A percentile compares a stretch with the other conserved stretches of the same genome.
These are phyloP conservation scores for Calidris pugnax DNA, from an alignment of 2,113 vertebrate genomes.

Conservation along the genomic window DNA sequence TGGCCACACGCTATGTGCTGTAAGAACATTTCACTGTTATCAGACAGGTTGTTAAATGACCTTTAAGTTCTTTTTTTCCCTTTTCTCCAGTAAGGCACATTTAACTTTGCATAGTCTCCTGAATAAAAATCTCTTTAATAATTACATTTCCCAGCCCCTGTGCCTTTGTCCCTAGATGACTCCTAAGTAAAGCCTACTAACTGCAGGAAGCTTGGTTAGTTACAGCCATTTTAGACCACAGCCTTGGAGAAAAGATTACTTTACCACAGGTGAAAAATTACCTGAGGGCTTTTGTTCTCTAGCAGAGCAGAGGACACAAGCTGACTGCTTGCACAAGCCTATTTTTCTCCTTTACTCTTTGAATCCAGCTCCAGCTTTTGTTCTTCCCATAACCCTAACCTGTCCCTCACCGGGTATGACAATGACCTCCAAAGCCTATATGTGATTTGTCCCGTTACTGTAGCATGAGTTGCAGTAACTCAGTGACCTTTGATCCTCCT, in stretches of 20 bases:
- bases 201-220: not conserved
- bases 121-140: constrained; percentile 38
- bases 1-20: not conserved
- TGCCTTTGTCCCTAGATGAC: constrained; percentile 6
- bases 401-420: not conserved
- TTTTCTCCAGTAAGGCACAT: constrained; percentile 2
- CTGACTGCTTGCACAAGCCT: not conserved
- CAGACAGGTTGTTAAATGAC: constrained; percentile 48
- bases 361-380: not conserved
- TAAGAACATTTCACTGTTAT: constrained; percentile 18
- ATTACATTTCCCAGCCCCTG: constrained; percentile 13
- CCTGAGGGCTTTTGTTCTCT: not conserved
- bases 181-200: not conserved
- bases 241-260: not conserved
- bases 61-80: constrained; percentile 3
- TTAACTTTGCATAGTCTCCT: not conserved
- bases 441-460: not conserved
- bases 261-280: not conserved
- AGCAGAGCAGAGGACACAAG: not conserved
- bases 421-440: not conserved
- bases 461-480: not conserved
- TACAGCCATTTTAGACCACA: not conserved
- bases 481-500: not conserved
- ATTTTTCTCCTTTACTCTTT: not conserved
- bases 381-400: not conserved